A percentile compares a stretch with the other conserved stretches of the same genome.
These are phyloP conservation scores for Petrosia ficiformis DNA, from an alignment of 37 sponge, comb jelly and placozoan species.

Conservation along the genomic window DNA sequence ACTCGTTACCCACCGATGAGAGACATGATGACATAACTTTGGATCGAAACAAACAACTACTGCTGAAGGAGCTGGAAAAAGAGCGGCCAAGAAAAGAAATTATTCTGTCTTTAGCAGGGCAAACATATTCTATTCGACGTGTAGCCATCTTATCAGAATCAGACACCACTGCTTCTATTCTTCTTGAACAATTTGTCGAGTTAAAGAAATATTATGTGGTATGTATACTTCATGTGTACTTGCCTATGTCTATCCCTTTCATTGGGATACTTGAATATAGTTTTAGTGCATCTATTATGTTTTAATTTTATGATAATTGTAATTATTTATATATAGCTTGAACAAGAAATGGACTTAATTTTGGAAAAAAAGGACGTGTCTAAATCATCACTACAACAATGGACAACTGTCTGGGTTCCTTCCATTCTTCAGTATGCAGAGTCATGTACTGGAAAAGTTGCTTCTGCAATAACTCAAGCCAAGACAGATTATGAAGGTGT, in stretches of 20 bases:
- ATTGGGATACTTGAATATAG: background rate
- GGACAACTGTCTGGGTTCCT: too few species aligned
- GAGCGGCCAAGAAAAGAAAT: conserved; percentile 16
- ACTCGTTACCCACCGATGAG: conserved; percentile 20
- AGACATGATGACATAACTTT: conserved; percentile 5
- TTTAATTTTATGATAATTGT: too few species aligned
- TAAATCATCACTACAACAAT: too few species aligned
- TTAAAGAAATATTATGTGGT: conserved; percentile 6
- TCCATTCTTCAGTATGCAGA: too few species aligned
- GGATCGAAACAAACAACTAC: background rate
- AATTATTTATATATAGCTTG: too few species aligned
- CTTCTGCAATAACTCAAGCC: background rate
- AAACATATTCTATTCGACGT: background rate
- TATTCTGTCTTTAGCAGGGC: background rate
- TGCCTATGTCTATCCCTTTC: background rate
- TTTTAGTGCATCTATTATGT: background rate
- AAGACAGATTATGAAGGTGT: conserved; percentile 7
- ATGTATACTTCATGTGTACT: background rate
- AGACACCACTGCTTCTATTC: background rate
- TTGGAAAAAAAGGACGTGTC: too few species aligned
- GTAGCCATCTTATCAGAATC: background rate
- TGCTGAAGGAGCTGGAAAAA: conserved; percentile 19
- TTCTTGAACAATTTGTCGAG: background rate
- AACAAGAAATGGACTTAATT: background rate
- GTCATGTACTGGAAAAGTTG: too few species aligned